Evolutionary conservation across 2,113 vertebrate genomes (phyloP).

Genomic region (Gymnobelideus leadbeateri): DNA sequence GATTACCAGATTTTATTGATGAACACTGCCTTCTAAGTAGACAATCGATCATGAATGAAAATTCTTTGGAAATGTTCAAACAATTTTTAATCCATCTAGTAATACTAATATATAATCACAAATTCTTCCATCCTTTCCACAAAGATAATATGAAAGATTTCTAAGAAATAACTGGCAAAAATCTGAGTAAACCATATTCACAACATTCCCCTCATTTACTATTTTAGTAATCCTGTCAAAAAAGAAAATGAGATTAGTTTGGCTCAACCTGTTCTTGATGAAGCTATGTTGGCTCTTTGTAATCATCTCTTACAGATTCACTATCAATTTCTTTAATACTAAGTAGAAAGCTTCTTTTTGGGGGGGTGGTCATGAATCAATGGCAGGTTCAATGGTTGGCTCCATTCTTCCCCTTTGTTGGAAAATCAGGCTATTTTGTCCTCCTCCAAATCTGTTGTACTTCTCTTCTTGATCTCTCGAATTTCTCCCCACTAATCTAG

Average conservation of each 20-base stretch:
- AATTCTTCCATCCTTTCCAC: background rate
- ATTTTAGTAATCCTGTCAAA: constrained; percentile 18
- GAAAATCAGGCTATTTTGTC: background rate
- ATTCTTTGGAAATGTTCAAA: background rate
- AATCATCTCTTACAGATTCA: background rate
- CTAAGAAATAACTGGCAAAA: constrained; percentile 23
- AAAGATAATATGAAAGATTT: constrained; percentile 13
- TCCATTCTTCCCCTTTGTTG: background rate
- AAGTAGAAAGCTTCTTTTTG: background rate
- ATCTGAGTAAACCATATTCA: constrained; percentile 23
- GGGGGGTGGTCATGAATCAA: background rate
- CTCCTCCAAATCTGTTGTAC: background rate
- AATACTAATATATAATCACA: background rate
- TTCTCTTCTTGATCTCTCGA: background rate
- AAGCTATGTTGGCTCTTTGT: constrained; percentile 11
- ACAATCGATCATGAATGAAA: background rate
- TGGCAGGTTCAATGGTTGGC: background rate
- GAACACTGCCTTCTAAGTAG: background rate
- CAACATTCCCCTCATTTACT: background rate
- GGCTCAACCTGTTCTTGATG: background rate
- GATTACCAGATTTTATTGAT: background rate
- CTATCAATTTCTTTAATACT: background rate
- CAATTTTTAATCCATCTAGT: constrained; percentile 9
- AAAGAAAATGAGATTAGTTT: constrained; percentile 6
- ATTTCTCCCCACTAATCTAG: too few relatives aligned